These are phyloP conservation scores for Arctocebus calabarensis DNA, from an alignment of 2,797 vertebrate genomes.

Conservation along the genomic window DNA sequence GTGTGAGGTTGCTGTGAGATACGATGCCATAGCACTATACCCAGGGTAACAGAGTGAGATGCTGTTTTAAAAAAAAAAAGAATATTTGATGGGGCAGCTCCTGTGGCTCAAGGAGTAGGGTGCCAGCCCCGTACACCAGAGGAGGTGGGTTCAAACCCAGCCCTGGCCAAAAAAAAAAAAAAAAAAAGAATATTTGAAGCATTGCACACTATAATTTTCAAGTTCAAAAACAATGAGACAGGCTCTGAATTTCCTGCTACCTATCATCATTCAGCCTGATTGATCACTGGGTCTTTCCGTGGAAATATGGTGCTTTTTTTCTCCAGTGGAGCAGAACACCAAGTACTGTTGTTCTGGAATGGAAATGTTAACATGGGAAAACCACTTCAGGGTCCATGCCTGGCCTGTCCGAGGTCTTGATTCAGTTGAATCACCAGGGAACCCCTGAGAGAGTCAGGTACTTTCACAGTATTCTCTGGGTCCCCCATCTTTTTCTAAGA, in stretches of 20 bases:
- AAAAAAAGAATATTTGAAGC: background rate
- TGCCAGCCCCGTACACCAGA: too few relatives aligned
- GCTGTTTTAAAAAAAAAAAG: background rate
- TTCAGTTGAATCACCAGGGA: background rate
- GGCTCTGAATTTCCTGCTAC: background rate
- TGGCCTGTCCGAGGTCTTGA: background rate
- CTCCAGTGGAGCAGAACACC: background rate
- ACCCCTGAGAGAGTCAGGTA: background rate
- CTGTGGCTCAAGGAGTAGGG: too few relatives aligned
- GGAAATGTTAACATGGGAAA: background rate
- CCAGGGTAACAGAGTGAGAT: too few relatives aligned
- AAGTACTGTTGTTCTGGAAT: background rate
- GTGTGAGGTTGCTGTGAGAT: too few relatives aligned
- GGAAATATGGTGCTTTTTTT: background rate
- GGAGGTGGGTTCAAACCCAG: too few relatives aligned
- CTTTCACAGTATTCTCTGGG: background rate
- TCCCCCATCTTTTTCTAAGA: background rate
- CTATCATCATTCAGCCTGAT: background rate
- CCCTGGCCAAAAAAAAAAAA: too few relatives aligned
- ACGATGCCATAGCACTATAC: too few relatives aligned
- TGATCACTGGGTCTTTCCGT: background rate
- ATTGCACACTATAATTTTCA: slow-evolving; percentile 39
- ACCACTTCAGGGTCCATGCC: background rate
- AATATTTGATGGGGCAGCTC: too few relatives aligned
- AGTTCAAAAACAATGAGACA: background rate